Conservation (phyloP, 2,888 invertebrate genomes). For the Vanessa cardui region DNA sequence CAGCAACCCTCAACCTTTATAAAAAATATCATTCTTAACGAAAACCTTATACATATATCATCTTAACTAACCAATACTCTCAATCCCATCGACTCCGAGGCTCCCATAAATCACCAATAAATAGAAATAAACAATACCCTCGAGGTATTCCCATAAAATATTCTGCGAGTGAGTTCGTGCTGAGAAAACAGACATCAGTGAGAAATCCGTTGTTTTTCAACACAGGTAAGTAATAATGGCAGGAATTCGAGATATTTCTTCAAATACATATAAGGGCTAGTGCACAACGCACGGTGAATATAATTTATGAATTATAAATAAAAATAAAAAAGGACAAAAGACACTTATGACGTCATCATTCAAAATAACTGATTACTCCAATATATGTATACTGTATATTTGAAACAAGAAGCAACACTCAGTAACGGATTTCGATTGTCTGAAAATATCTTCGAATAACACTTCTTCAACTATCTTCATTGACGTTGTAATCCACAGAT, state of each 20-base stretch:
- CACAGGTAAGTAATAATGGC: constrained; percentile 55
- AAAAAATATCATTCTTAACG: too few relatives aligned
- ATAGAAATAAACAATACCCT: constrained; percentile 20
- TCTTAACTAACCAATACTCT: background rate
- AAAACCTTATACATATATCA: background rate
- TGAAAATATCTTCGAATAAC: too few relatives aligned
- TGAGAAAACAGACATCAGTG: constrained; percentile 31
- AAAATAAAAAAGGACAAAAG: background rate
- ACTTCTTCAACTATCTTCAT: too few relatives aligned
- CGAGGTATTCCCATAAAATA: constrained; percentile 28
- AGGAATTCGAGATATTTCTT: constrained; percentile 31
- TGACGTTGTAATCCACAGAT: too few relatives aligned
- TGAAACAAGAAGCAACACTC: too few relatives aligned
- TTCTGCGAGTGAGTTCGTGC: constrained; percentile 19
- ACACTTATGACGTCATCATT: too few relatives aligned
- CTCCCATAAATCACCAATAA: constrained; percentile 28
- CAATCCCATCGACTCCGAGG: background rate
- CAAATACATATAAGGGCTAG: constrained; percentile 18
- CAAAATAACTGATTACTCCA: too few relatives aligned
- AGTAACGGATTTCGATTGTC: too few relatives aligned
- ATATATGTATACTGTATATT: too few relatives aligned
- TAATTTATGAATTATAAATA: background rate
- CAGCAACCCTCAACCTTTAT: too few relatives aligned
- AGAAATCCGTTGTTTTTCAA: constrained; percentile 48
- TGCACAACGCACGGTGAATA: constrained; percentile 1